These are phyloP conservation scores for Drosophila barbarae DNA, from an alignment of 2,888 invertebrate genomes.

Conservation along the genomic window DNA sequence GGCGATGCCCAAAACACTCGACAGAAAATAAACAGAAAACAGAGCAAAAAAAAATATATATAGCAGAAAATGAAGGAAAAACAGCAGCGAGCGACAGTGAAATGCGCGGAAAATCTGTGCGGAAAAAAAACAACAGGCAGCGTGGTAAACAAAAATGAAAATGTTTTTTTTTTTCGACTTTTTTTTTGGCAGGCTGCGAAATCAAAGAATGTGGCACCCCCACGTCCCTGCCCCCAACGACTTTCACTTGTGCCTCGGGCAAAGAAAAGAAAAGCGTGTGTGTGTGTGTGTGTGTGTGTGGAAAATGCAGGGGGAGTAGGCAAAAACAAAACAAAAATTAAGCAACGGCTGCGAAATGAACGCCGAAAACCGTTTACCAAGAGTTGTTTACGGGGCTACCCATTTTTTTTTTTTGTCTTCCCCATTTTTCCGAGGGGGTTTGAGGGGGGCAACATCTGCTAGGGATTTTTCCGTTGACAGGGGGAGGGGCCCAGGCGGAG, in stretches of 20 bases:
- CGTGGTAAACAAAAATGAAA: constrained; percentile 42
- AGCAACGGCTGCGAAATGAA: constrained; percentile 71
- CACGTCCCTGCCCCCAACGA: constrained; percentile 23
- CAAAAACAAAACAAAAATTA: constrained; percentile 54
- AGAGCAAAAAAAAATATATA: not conserved
- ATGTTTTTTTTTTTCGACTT: constrained; percentile 6
- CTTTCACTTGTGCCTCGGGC: constrained; percentile 68
- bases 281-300: not conserved
- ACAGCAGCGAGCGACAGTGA: constrained; percentile 37
- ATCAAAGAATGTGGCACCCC: constrained; percentile 44
- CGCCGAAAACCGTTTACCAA: constrained; percentile 69
- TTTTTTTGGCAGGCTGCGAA: constrained; percentile 33
- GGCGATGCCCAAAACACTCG: constrained; percentile 67
- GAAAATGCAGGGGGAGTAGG: constrained; percentile 9
- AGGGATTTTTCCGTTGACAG: constrained; percentile 1
- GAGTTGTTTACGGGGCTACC: constrained; percentile 69
- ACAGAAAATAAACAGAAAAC: constrained; percentile 35
- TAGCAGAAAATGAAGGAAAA: constrained; percentile 7
- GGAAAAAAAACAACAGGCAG: constrained; percentile 23
- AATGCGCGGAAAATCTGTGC: constrained; percentile 67
- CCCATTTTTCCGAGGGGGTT: not conserved
- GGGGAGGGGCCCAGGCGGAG: not conserved
- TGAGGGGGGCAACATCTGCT: constrained; percentile 16
- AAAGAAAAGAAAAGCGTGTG: constrained; percentile 36
- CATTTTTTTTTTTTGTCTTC: constrained; percentile 26